A percentile compares a stretch with the other conserved stretches of the same genome.
These are phyloP conservation scores for Drosophila pseudotalamancana DNA, from an alignment of 2,888 invertebrate species.

Conservation along the genomic window DNA sequence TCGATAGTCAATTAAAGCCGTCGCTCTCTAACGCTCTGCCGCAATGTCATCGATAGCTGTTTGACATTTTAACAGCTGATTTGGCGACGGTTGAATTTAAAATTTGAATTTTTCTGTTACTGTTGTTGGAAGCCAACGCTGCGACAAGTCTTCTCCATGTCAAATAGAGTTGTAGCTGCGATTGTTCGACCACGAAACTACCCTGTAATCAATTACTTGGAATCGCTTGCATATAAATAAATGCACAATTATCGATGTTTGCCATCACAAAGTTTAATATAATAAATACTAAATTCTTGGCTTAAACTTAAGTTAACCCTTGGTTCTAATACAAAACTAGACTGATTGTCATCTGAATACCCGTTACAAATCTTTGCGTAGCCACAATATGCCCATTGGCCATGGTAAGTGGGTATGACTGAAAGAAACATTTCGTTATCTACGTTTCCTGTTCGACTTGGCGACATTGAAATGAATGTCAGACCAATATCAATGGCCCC, in stretches of 20 bases:
- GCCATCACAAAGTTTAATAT: too few species aligned
- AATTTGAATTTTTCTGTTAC: conserved; percentile 22
- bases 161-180: conserved; percentile 9
- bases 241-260: background rate
- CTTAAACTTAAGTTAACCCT: too few species aligned
- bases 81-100: conserved; percentile 27
- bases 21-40: background rate
- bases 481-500: conserved; percentile 47
- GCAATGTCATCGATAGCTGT: conserved; percentile 37
- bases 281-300: too few species aligned
- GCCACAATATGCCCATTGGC: background rate
- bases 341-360: too few species aligned
- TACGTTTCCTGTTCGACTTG: conserved; percentile 65
- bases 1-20: conserved; percentile 38
- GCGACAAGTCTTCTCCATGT: conserved; percentile 59
- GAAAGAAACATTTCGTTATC: conserved; percentile 48
- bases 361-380: too few species aligned
- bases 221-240: background rate
- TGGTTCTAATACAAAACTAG: too few species aligned
- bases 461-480: conserved; percentile 65
- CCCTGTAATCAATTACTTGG: background rate
- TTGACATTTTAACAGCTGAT: conserved; percentile 50
- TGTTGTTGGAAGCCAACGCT: background rate
- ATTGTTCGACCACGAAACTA: background rate
- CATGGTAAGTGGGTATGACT: conserved; percentile 1